These are phyloP conservation scores for Drosophila repletoides DNA, from an alignment of 1,140 invertebrate genomes.

Conservation along the genomic window DNA sequence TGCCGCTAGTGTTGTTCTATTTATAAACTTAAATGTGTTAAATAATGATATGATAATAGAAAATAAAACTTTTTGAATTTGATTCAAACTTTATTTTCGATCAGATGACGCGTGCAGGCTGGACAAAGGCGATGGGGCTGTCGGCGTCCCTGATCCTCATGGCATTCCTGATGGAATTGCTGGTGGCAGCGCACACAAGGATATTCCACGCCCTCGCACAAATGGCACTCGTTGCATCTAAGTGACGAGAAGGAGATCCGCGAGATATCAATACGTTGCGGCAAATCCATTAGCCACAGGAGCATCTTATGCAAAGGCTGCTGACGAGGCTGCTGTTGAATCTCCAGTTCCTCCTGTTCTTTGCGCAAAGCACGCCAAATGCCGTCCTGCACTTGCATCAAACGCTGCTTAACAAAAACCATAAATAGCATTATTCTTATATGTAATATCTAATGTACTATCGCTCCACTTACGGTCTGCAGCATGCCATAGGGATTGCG, in stretches of 20 bases:
- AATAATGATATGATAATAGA: no score
- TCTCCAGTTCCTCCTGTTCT: background rate
- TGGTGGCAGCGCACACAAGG: background rate
- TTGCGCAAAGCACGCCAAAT: background rate
- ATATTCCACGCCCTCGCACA: conserved; percentile 6
- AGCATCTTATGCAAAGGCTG: conserved; percentile 3
- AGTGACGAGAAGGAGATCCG: background rate
- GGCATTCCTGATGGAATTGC: conserved; percentile 2
- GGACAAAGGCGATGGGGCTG: background rate
- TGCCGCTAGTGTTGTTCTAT: background rate
- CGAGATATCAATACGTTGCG: background rate
- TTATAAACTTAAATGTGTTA: no score
- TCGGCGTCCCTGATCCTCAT: background rate
- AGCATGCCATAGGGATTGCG: background rate
- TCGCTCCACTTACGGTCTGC: background rate
- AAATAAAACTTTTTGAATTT: no score
- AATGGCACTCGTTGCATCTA: background rate
- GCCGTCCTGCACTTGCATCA: background rate
- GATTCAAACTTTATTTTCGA: background rate
- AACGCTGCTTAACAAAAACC: background rate
- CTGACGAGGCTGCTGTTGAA: background rate
- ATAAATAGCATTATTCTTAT: background rate
- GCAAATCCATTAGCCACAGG: conserved; percentile 6
- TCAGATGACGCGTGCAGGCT: background rate
- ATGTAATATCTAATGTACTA: no score